Evolutionary conservation across 2,888 invertebrate species (phyloP).

Genomic region (Leptura quadrifasciata): DNA sequence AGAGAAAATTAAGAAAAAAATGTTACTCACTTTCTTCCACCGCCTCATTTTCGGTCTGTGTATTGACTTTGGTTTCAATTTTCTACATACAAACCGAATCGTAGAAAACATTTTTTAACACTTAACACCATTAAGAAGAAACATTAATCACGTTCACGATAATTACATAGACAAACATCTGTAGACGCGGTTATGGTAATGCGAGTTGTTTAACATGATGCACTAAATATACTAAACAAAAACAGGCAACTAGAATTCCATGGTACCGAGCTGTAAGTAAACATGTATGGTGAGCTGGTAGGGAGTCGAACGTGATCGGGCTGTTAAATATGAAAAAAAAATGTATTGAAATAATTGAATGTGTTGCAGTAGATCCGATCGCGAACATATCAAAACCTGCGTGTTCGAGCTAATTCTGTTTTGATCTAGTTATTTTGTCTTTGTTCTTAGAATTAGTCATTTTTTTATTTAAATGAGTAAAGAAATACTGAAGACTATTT

Average conservation of each 20-base stretch:
- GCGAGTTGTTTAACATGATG: neutral
- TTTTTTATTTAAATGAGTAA: constrained; percentile 7
- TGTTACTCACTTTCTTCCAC: constrained; percentile 31
- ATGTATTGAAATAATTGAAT: constrained; percentile 3
- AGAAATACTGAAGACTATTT: constrained; percentile 9
- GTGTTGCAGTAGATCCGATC: neutral
- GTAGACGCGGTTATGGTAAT: neutral
- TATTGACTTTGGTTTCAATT: neutral
- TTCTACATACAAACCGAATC: constrained; percentile 5
- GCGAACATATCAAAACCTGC: neutral
- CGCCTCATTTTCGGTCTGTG: constrained; percentile 19
- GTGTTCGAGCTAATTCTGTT: neutral
- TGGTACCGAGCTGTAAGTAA: neutral
- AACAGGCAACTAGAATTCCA: constrained; percentile 1
- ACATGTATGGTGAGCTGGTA: neutral
- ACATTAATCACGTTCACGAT: neutral
- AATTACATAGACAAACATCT: neutral
- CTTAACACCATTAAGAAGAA: neutral
- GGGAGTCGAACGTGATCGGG: constrained; percentile 3
- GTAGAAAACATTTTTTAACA: neutral
- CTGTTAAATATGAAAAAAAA: neutral
- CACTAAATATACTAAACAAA: constrained; percentile 26
- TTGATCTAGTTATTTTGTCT: constrained; percentile 1
- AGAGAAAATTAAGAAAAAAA: too few species aligned
- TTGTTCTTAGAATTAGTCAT: neutral